These are phyloP conservation scores for Apamea monoglypha DNA, from an alignment of 2,888 invertebrate species.

Conservation along the genomic window DNA sequence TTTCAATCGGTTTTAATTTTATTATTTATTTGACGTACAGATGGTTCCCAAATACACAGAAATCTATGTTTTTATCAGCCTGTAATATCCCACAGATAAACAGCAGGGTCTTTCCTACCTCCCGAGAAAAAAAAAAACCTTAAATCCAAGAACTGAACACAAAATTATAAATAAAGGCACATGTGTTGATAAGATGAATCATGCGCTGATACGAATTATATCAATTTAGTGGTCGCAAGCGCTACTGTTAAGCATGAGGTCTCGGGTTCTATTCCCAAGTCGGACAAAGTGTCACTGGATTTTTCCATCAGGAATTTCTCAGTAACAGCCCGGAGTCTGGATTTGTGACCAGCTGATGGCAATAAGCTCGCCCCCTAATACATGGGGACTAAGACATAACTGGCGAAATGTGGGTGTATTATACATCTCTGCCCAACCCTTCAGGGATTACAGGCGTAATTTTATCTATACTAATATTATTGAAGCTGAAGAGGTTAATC, in stretches of 20 bases:
- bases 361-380: background rate
- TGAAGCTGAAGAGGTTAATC: too few relatives aligned
- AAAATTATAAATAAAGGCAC: background rate
- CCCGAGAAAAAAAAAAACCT: background rate
- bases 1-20: too few relatives aligned
- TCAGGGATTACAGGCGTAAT: background rate
- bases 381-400: background rate
- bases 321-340: background rate
- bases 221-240: background rate
- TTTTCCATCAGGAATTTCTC: background rate
- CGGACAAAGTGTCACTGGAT: too few relatives aligned
- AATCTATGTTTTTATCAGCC: background rate
- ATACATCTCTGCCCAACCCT: background rate
- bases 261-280: background rate
- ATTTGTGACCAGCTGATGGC: background rate
- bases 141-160: background rate
- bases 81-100: background rate
- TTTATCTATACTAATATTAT: too few relatives aligned
- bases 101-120: background rate
- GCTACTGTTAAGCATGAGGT: background rate
- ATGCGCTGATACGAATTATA: background rate
- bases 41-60: background rate
- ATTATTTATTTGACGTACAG: background rate
- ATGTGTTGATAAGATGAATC: slow-evolving; percentile 6
- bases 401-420: background rate